Conservation (phyloP, 2,797 vertebrate genomes). For the Mastacembelus armatus region DNA sequence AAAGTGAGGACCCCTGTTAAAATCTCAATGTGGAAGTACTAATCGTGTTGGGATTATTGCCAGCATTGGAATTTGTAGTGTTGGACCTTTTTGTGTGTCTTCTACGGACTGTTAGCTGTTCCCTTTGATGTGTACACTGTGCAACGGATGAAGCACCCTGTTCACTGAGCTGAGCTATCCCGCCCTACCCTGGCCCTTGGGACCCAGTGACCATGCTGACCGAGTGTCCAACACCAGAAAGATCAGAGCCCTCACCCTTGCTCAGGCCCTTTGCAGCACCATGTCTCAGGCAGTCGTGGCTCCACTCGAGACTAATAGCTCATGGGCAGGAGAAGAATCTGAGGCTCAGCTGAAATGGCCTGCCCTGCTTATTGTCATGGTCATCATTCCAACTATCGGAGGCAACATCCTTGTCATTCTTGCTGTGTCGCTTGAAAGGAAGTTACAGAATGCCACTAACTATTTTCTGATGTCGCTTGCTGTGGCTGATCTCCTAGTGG, state of each 20-base stretch:
- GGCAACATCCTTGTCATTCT: constrained; percentile 98
- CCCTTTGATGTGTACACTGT: constrained; percentile 12
- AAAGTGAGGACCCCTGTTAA: constrained; percentile 36
- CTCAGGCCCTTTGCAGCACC: constrained; percentile 64
- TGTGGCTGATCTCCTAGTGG: constrained; percentile 95
- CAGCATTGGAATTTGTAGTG: constrained; percentile 22
- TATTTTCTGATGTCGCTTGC: constrained; percentile 98
- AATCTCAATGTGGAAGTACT: constrained; percentile 58
- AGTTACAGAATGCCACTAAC: constrained; percentile 97
- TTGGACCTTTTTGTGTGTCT: constrained; percentile 6
- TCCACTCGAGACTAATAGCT: constrained; percentile 67
- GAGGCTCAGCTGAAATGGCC: constrained; percentile 85
- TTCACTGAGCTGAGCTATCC: constrained; percentile 48
- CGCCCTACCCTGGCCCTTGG: constrained; percentile 53
- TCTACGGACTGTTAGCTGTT: background rate
- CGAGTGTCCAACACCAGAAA: constrained; percentile 79
- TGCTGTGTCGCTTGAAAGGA: constrained; percentile 94
- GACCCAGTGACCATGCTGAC: constrained; percentile 90
- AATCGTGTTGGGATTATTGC: constrained; percentile 63
- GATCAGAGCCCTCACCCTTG: constrained; percentile 79
- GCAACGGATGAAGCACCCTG: constrained; percentile 46
- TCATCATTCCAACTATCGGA: constrained; percentile 96
- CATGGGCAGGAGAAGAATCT: constrained; percentile 55
- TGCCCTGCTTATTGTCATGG: constrained; percentile 90
- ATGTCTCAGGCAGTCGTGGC: constrained; percentile 76